Percentiles rank a stretch among this genome's conserved stretches.
Conservation (phyloP, 2,113 vertebrate genomes). For the Tapirus terrestris region DNA sequence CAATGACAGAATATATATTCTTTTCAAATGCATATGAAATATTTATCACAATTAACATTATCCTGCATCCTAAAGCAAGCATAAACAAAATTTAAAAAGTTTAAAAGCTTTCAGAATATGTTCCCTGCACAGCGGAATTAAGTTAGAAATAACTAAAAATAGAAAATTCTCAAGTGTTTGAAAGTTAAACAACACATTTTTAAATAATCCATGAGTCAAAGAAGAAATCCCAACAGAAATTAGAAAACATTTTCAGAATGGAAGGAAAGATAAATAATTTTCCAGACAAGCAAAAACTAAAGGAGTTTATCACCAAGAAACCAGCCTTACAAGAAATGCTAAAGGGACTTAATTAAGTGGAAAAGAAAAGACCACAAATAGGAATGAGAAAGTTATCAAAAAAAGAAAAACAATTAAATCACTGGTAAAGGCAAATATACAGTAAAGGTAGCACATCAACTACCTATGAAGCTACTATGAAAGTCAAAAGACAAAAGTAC, state of each 20-base stretch:
- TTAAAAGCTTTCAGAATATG: conserved; percentile 22
- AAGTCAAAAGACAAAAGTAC: too few species aligned
- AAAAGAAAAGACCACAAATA: too few species aligned
- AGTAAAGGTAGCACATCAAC: too few species aligned
- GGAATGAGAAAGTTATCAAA: too few species aligned
- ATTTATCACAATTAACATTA: background rate
- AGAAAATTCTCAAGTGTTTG: background rate
- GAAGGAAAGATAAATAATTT: too few species aligned
- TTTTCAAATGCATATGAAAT: background rate
- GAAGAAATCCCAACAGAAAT: background rate
- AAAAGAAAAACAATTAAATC: too few species aligned
- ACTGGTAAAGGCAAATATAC: too few species aligned
- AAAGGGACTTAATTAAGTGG: too few species aligned
- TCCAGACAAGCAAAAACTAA: too few species aligned
- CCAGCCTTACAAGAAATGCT: too few species aligned
- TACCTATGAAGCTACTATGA: too few species aligned
- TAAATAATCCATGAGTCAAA: background rate
- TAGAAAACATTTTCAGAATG: background rate
- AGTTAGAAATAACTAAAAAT: background rate
- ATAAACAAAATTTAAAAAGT: background rate
- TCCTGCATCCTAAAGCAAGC: background rate
- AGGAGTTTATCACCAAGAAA: too few species aligned
- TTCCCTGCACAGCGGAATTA: background rate
- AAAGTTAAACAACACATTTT: background rate
- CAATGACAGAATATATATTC: background rate